Base-by-base conservation (phyloP, 2,888 invertebrate genomes). In the Tenthredo distinguenda region DNA sequence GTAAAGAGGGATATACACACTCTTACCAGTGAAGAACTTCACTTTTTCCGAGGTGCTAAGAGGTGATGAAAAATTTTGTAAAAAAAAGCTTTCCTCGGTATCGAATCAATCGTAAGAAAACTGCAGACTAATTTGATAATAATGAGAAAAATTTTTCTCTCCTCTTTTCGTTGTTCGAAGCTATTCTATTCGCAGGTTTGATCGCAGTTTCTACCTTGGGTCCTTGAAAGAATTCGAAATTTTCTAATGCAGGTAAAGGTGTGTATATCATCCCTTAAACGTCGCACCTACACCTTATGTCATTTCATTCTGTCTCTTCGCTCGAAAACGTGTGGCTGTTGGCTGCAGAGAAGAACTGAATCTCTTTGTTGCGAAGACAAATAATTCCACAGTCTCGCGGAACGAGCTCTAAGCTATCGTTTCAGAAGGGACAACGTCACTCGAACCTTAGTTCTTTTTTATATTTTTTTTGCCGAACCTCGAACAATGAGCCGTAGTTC, bases 331-430 rank as follows among this genome's bases (percentile, higher is more conserved):
- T 34, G 34, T 68, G 15, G 68, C n/a, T 40, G 9, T 40, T n/a
- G 37, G 40, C 37, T 21, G 15, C 15, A 31, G 31, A 9, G 34
- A 0, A n/a, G 10, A 40, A 40, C 26, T 37, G 40, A 40, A 72
- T 72, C 71, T 40, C 71, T 72, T 34, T 72, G 71, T 72, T 72
- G 40, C 3, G 7, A 72, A 72, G 18, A 72, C 37, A 72, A 72
- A 72, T 37, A 72, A 40, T 34, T 72, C 10, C 37, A 72, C n/a
- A 62, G 62, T 62, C 62, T 62, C 12, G 26, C 12, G 26, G 18
- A 31, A 65, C 12, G 0, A 7, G 71, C 71, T 37, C n/a, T 37
- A n/a, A 40, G 34, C 71, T 72, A 37, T 71, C 37, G 71, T 40
- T n/a, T 2, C n/a, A 34, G 5, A 37, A n/a, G 18, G n/a, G 34